Base-by-base conservation (phyloP, 2,113 vertebrate genomes). In the Ciconia boyciana region DNA sequence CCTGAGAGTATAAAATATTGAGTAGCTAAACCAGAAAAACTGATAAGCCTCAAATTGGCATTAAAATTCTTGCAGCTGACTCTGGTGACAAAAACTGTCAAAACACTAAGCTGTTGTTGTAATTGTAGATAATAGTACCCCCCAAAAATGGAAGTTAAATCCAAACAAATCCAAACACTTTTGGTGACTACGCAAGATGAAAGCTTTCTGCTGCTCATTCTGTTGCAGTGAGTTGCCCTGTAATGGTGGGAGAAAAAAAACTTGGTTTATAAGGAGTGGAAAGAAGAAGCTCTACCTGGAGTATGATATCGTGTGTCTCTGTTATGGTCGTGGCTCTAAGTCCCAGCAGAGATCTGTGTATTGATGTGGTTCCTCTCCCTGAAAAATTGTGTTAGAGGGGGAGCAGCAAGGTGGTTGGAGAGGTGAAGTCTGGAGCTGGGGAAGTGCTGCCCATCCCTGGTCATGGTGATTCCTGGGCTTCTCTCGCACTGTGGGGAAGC, bases 181-280 rank as follows among this genome's bases (percentile, higher is more conserved):
- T 41, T 43, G 32, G 34, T 83, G 49, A 31, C 31, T 71, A 29
- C 3, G 3, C 11, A 49, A 79, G 75, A 74, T 29, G 11, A 89
- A 69, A 83, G 15, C 36, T 91, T 87, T 76, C 9, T 55, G 51
- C 65, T 87, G 39, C 52, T 96, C 52, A 9, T 61, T 79, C 52
- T 79, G 0, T 54, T 2, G 0, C 55, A 39, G 29, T 0, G 6
- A 58, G n/a, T 62, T 3, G 1, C 41, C 5, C 24, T 57, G n/a
- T 75, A 79, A 24, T 15, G 28, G 28, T 44, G 51, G 60, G 25
- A 64, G 49, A 48, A 91, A 83, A 71, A 5, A 11, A 46, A 36
- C 28, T 10, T 83, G 25, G 18, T 77, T 83, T 77, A 19, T 51
- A 36, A 44, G 39, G 26, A 58, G 16, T 7, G 16, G 20, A 36